A percentile compares a stretch with the other conserved stretches of the same genome.
These are phyloP conservation scores for Anabas testudineus DNA, from an alignment of 2,797 vertebrate genomes.

Conservation along the genomic window DNA sequence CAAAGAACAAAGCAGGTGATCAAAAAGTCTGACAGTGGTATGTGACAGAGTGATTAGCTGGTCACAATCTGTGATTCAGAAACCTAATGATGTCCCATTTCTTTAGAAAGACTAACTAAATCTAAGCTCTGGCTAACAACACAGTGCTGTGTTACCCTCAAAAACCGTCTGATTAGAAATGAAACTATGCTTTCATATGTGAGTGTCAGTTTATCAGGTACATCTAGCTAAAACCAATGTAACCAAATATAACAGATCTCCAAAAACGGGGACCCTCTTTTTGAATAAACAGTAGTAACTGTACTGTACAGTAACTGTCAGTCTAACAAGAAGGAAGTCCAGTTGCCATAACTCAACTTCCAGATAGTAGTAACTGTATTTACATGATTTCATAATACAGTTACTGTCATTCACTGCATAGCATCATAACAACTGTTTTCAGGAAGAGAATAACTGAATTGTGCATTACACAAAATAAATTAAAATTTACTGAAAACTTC, in stretches of 20 bases:
- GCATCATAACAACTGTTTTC: not conserved
- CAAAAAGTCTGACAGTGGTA: not conserved
- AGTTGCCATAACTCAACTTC: too few species aligned
- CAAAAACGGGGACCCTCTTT: too few species aligned
- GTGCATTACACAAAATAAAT: not conserved
- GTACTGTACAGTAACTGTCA: too few species aligned
- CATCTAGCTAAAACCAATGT: too few species aligned
- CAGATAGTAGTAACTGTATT: too few species aligned
- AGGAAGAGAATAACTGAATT: not conserved
- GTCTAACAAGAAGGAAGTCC: too few species aligned
- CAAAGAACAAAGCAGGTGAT: constrained; percentile 10
- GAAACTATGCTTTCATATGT: too few species aligned
- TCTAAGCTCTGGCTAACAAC: not conserved
- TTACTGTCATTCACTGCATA: not conserved
- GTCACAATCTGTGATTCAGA: constrained; percentile 15
- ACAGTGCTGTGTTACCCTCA: not conserved
- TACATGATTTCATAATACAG: too few species aligned
- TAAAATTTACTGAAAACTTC: not conserved
- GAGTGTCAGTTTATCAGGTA: too few species aligned
- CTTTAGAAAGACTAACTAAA: constrained; percentile 1
- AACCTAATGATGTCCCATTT: not conserved
- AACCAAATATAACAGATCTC: too few species aligned
- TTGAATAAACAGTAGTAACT: too few species aligned
- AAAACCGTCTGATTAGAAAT: not conserved
- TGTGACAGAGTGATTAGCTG: constrained; percentile 34